Base-by-base conservation (phyloP, 53 echinoderm and acorn worm species). In the Holothuria leucospilota region DNA sequence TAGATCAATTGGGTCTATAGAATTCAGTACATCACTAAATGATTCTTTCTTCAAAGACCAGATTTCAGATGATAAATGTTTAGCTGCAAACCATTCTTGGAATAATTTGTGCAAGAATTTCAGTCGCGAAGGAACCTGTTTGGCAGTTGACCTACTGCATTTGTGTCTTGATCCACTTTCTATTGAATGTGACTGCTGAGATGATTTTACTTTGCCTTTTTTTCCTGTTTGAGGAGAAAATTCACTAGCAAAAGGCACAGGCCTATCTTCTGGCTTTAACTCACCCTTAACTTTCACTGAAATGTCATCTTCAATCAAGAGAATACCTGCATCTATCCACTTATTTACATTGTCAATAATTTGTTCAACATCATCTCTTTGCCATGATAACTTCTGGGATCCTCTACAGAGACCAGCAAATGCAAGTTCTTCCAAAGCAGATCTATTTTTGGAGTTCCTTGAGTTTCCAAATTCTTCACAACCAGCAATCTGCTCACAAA, bases 311-410 rank as follows among this genome's bases (percentile, higher is more conserved):
- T 69, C 69, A 18, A 28, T 39, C 13, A 69, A 30, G 15, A 69
- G 69, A 69, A 69, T 69, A 10, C 69, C 69, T 26, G 69, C 30
- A 8, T 69, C 69, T 69, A 69, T 69, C 69, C 69, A 69, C 29
- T 28, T 24, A 15, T 69, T 69, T 16, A 69, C 10, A 69, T 69
- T 28, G 20, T 30, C 16, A 16, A 69, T 39, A 28, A 38, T 69
- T 69, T 69, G 14, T 9, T 69, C 30, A 29, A 69, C 34, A 28
- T 38, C 30, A 28, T 20, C 39, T 20, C 39, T 69, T 69, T 69
- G 69, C 69, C 69, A 69, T 20, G 39, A n/a, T 29, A 69, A 24
- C 39, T 11, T 20, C 21, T 69, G 69, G 10, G 30, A 29, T 34
- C 69, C 69, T 69, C 39, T 69, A 39, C 69, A 69, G 13, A 69